Base-by-base conservation (phyloP, 1,140 invertebrate species). In the Thaumatotibia leucotreta region DNA sequence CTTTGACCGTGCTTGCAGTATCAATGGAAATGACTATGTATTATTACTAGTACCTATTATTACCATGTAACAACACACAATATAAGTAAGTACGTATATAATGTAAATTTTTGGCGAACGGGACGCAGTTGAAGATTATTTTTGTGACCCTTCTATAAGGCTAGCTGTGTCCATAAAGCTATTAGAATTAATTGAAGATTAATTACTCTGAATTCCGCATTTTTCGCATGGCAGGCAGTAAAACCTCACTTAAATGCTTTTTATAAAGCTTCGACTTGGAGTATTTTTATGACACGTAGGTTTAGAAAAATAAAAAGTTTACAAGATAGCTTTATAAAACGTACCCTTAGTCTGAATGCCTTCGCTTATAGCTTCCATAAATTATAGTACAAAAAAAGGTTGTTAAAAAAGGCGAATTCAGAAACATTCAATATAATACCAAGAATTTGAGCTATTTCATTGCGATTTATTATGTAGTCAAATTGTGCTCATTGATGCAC, bases 281-380 rank as follows among this genome's bases (percentile, higher is more conserved):
- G n/a, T n/a, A n/a, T n/a, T n/a, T n/a, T n/a, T n/a, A n/a, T n/a
- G n/a, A n/a, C n/a, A n/a, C n/a, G n/a, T n/a, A n/a, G n/a, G n/a
- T n/a, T n/a, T n/a, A n/a, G n/a, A n/a, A 64, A 8, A 50, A 45
- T 49, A 24, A 10, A 64, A 66, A 61, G 11, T 45, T n/a, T 32
- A 32, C 27, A 33, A n/a, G 35, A 27, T 20, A 54, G 31, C 45
- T 33, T n/a, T n/a, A n/a, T n/a, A n/a, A n/a, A n/a, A n/a, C n/a
- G n/a, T n/a, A n/a, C n/a, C n/a, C n/a, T n/a, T n/a, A n/a, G n/a
- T n/a, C 39, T 20, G 17, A 45, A 45, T 45, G 39, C 39, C 17
- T 45, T 45, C 39, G 39, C 39, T 45, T 45, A 14, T 14, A 45
- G 39, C 39, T 20, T 45, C 32, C 35, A n/a, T 39, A 39, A n/a